Percentiles rank a stretch among this genome's conserved stretches.
Evolutionary conservation across 2,113 vertebrate species (phyloP).

Genomic region (Gallinago jamesoni): DNA sequence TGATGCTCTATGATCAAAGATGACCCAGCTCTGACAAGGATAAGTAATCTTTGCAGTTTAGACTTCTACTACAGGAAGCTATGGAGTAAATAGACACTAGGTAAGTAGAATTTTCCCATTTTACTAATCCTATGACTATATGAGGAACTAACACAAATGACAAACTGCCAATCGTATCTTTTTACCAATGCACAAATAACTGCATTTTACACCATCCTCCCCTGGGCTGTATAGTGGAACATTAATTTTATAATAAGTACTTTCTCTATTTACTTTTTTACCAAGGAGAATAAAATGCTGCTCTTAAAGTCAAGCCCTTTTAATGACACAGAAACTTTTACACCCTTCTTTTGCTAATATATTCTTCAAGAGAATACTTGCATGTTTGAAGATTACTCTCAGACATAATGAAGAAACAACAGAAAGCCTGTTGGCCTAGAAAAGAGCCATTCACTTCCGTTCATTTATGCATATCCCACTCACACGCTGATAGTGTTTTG

Average conservation of each 20-base stretch:
- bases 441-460: conserved; percentile 32
- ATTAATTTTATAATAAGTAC: background rate
- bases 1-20: background rate
- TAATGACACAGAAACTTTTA: background rate
- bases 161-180: background rate
- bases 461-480: conserved; percentile 59
- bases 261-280: conserved; percentile 29
- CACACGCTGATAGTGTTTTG: conserved; percentile 37
- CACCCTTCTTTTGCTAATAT: background rate
- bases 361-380: conserved; percentile 2
- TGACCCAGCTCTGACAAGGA: background rate
- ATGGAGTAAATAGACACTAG: accelerated
- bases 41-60: background rate
- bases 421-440: conserved; percentile 41
- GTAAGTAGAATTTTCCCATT: background rate
- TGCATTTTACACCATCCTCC: background rate
- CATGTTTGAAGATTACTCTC: conserved; percentile 34
- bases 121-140: background rate
- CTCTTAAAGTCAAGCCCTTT: background rate
- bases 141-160: background rate
- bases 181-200: background rate
- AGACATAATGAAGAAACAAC: conserved; percentile 17
- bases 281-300: background rate
- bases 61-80: background rate
- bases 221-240: background rate